Evolutionary conservation across 2,888 invertebrate species (phyloP), one percentile per base, ranked within the genome.

Genomic region (Malthinus seriepunctatus): DNA sequence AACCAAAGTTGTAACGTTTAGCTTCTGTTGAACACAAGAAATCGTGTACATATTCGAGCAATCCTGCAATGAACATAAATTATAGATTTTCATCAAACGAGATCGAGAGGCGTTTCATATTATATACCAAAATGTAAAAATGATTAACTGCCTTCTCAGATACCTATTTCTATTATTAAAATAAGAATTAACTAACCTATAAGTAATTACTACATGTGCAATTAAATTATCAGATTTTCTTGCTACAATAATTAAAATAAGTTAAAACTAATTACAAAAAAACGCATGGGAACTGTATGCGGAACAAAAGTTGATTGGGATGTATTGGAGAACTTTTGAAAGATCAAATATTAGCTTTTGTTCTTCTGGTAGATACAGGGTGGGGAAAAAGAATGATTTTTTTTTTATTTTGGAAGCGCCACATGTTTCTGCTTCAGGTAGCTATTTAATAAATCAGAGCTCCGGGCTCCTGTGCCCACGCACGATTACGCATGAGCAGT

Each of bases 1-100:
- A 67, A 61, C 68, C 66, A 57, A 63, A 68, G 66, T 67, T 60
- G 63, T 62, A 60, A 63, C 65, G 63, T 62, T 69, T 61, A 62
- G 69, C 69, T 68, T 70, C 69, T 66, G 69, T 69, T 67, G 62
- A 60, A 53, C 60, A 55, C 54, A 56, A 61, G 62, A 53, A 56
- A 60, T 58, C 50, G 53, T 56, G 58, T 54, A 23, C 23, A 23
- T 5, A 61, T 42, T 12, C 51, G 49, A 45, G 55, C 56, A 38
- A 64, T 60, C 57, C 46, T 56, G 57, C 62, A 38, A 51, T 49
- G 46, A 49, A 56, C 55, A 53, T 67, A 62, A 66, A 65, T 67
- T 65, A 66, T 63, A 56, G 54, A 53, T 56, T 60, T 61, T 65
- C 64, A 67, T 67, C 67, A 66, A 63, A 63, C 66, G 62, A 66